Conservation (phyloP, 2,113 vertebrate genomes). For the Actenoides lindsayi region DNA sequence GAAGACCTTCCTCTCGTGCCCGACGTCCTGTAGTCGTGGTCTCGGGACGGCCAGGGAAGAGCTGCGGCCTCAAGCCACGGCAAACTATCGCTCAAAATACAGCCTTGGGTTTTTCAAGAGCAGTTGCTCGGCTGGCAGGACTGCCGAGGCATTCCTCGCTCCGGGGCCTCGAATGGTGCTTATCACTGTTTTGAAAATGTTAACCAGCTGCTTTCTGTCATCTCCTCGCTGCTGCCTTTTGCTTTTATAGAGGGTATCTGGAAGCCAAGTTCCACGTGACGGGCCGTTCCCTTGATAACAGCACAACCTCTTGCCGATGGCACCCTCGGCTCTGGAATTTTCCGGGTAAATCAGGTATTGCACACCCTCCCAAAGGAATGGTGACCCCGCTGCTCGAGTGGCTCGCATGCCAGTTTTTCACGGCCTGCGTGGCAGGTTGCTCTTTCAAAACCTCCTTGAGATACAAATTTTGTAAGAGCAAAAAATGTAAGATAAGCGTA, state of each 20-base stretch:
- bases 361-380: neutral
- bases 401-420: neutral
- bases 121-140: neutral
- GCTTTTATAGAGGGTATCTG: neutral
- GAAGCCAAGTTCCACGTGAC: neutral
- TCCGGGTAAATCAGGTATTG: neutral
- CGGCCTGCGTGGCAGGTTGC: neutral
- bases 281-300: neutral
- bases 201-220: neutral
- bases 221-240: neutral
- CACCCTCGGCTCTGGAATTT: neutral
- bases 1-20: neutral
- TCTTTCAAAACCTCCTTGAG: conserved; percentile 4
- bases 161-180: neutral
- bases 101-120: neutral
- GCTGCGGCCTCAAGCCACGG: neutral
- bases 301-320: neutral
- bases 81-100: neutral
- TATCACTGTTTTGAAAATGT: neutral
- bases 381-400: neutral
- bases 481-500: neutral
- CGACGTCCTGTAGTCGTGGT: no score
- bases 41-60: fast-evolving
- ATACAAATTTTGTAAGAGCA: neutral
- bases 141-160: neutral